These are phyloP conservation scores for Aplysia californica DNA, from an alignment of 1,140 invertebrate species.

Conservation along the genomic window DNA sequence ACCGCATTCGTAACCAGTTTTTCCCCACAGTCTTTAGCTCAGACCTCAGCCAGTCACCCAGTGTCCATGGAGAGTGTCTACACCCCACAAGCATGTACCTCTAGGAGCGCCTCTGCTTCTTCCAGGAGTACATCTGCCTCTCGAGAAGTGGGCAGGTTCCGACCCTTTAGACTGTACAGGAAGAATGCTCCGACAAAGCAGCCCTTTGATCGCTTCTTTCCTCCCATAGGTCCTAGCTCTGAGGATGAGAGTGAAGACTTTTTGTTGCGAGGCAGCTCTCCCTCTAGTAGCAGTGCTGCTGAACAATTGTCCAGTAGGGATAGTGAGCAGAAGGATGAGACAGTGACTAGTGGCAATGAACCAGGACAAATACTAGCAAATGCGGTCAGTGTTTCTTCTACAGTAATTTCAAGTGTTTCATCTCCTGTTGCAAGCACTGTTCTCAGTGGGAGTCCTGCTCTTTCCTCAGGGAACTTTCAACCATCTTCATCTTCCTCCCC, in stretches of 20 bases:
- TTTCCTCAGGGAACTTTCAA: neutral
- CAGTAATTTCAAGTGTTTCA: neutral
- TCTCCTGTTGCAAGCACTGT: neutral
- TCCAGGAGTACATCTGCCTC: too few relatives aligned
- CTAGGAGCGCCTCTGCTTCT: neutral
- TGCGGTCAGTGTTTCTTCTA: neutral
- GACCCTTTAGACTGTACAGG: slow-evolving; percentile 1
- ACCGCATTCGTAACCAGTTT: neutral
- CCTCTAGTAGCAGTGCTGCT: neutral
- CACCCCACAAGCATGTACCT: neutral
- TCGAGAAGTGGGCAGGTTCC: neutral
- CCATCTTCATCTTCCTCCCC: neutral
- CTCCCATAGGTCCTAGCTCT: neutral
- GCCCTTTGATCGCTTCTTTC: neutral
- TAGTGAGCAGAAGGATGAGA: neutral
- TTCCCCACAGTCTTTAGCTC: neutral
- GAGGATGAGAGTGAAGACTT: too few relatives aligned
- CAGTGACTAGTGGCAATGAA: neutral
- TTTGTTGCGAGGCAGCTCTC: too few relatives aligned
- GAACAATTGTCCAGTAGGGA: neutral
- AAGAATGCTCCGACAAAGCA: neutral
- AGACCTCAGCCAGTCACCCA: neutral
- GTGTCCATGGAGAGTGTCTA: neutral
- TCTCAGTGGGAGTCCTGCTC: neutral
- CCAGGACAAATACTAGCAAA: neutral